Base-by-base conservation (phyloP, 92 coral and sea anemone species). In the Porites evermanni region DNA sequence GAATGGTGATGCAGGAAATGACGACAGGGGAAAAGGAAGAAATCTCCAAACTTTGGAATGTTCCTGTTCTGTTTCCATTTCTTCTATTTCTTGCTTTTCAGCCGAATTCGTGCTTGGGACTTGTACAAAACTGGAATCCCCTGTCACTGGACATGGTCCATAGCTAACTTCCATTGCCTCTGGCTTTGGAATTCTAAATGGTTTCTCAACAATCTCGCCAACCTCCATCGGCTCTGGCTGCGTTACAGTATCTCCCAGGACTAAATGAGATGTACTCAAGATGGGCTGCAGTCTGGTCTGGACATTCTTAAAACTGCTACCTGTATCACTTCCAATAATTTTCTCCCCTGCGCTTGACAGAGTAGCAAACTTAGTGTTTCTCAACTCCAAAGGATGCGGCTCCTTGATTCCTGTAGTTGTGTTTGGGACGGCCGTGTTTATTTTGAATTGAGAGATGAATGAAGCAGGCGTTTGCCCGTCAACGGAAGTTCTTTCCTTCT, bases 181-280 rank as follows among this genome's bases (percentile, higher is more conserved):
- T 13, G 78, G 44, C 58, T n/a, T 38, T 74, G 7, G 10, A 53
- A 51, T 23, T 11, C 14, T 56, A 2, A 74, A 11, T 8, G 78
- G 64, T 3, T 17, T 56, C 10, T 74, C 64, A 1, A 11, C 58
- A 11, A 14, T 47, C 6, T 74, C 64, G 0, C 58, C 64, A 23
- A 74, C 64, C 50, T 74, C 78, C 78, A 74, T 74, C 60, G 11
- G 6, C 18, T 74, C 64, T 12, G 20, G 17, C 64, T 53, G 78
- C 29, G 53, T 44, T 9, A 10, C 7, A 53, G 16, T n/a, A 20
- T 8, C 38, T 11, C 21, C 20, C 11, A 10, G 63, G 5, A 8
- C 29, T 53, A 11, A 6, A 8, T n/a, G 32, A 26, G 17, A 17
- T 11, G 13, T 23, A n/a, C 21, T 26, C 13, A 7, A 7, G 9